Conservation (phyloP, 2,113 vertebrate species). For the Sylvia atricapilla region DNA sequence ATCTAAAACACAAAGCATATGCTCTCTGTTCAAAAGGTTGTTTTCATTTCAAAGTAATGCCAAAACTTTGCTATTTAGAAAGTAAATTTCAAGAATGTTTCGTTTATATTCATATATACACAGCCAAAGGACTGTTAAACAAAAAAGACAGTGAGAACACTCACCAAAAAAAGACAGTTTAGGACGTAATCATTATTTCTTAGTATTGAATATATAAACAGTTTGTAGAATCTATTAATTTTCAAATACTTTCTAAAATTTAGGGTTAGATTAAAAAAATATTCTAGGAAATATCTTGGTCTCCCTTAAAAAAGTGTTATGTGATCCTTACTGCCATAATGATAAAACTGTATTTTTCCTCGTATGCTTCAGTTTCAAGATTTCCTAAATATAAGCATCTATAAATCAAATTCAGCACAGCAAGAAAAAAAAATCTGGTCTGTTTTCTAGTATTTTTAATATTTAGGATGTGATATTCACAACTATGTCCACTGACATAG, state of each 20-base stretch:
- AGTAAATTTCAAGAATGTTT: conserved; percentile 26
- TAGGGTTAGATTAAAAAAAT: not conserved
- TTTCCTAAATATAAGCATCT: not conserved
- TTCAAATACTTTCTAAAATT: not conserved
- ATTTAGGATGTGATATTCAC: not conserved
- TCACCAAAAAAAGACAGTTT: not conserved
- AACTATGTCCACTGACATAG: not conserved
- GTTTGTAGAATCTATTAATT: not conserved
- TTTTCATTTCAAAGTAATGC: conserved; percentile 26
- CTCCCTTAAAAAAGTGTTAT: not conserved
- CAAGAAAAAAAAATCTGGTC: not conserved
- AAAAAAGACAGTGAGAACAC: not conserved
- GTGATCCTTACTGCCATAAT: not conserved
- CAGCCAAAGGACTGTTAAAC: not conserved
- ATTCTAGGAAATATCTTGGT: not conserved
- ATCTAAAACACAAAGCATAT: conserved; percentile 29
- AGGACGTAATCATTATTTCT: not conserved
- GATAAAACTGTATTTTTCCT: not conserved
- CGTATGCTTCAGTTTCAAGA: not conserved
- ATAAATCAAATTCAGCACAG: not conserved
- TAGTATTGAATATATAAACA: not conserved
- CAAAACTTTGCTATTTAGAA: conserved; percentile 24
- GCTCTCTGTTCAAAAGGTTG: conserved; percentile 22
- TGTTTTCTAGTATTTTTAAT: not conserved
- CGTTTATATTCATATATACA: not conserved